A percentile compares a stretch with the other conserved stretches of the same genome.
phyloP scores from a whole-genome alignment of 2,113 vertebrate genomes.

The Pygoscelis antarcticus region DNA sequence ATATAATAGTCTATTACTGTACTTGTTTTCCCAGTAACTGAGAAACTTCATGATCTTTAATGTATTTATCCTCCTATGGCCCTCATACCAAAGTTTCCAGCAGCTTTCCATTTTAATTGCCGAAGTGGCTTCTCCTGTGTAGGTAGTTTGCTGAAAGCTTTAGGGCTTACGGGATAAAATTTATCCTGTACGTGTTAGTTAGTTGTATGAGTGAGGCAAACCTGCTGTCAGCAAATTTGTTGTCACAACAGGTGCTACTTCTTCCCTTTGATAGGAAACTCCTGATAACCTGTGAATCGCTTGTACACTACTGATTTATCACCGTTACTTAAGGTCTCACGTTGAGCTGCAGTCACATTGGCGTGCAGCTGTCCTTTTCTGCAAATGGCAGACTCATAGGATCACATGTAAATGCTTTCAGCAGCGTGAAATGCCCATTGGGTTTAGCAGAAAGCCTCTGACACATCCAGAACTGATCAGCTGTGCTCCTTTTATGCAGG shows the following conservation, averaged over 20 bases:
- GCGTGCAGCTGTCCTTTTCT: background rate
- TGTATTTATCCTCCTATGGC: background rate
- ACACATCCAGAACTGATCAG: background rate
- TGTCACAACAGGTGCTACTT: background rate
- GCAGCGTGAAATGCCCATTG: background rate
- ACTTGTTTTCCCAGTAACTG: background rate
- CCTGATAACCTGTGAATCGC: background rate
- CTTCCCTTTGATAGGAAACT: background rate
- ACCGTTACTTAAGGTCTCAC: background rate
- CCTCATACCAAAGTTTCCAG: background rate
- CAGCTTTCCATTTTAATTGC: background rate
- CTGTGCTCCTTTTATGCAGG: background rate
- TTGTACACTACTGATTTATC: background rate
- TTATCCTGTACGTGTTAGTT: background rate
- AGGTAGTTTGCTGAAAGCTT: background rate
- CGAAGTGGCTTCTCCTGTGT: background rate
- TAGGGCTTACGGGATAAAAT: background rate
- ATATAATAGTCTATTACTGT: background rate
- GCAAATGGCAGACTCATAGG: background rate
- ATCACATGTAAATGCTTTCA: background rate
- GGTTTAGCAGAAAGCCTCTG: background rate
- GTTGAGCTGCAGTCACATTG: background rate
- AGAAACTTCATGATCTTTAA: background rate
- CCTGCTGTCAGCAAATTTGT: background rate
- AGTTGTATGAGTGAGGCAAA: background rate